These are phyloP conservation scores for Chelmon rostratus DNA, from an alignment of 2,797 vertebrate genomes.

Conservation along the genomic window DNA sequence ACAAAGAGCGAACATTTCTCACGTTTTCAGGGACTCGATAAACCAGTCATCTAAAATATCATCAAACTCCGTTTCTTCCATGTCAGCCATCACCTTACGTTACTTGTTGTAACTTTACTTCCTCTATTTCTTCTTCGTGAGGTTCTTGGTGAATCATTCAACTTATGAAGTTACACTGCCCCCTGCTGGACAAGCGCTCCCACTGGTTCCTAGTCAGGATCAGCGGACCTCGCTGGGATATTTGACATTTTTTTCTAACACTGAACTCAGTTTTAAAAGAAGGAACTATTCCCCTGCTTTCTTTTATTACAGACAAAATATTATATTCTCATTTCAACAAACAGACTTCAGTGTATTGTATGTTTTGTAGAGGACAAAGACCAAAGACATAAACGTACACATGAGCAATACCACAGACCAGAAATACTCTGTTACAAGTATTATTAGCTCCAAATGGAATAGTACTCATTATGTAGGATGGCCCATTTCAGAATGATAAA, in stretches of 20 bases:
- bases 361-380: no score
- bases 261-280: neutral
- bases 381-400: no score
- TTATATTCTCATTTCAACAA: neutral
- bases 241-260: no score
- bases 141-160: neutral
- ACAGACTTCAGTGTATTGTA: no score
- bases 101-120: neutral
- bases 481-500: no score
- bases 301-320: no score
- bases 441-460: no score
- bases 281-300: no score
- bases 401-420: no score
- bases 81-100: neutral
- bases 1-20: slow-evolving; percentile 43
- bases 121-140: neutral
- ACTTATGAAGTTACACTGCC: neutral
- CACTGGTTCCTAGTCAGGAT: neutral
- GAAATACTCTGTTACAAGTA: no score
- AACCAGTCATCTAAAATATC: slow-evolving; percentile 85
- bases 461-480: no score
- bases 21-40: slow-evolving; percentile 84
- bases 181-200: slow-evolving; percentile 20
- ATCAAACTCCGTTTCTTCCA: slow-evolving; percentile 58
- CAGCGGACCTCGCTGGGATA: no score